phyloP scores from a whole-genome alignment of 2,797 vertebrate genomes.

The Sternarchorhynchus goeldii region DNA sequence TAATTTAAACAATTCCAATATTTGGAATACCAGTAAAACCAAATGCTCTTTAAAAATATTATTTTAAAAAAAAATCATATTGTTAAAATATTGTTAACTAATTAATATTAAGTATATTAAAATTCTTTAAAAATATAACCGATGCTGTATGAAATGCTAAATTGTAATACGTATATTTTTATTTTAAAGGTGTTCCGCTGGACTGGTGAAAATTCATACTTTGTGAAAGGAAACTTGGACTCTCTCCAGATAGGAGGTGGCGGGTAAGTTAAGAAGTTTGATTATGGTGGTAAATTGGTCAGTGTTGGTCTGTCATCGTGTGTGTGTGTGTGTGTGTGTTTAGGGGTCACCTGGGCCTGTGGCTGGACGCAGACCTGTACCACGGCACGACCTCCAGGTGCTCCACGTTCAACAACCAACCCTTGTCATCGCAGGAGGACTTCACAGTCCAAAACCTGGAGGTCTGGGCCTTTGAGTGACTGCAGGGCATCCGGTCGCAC shows the following conservation, averaged over 20 bases:
- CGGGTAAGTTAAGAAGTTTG: constrained; percentile 77
- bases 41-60: no score
- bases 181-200: constrained; percentile 87
- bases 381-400: constrained; percentile 92
- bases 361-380: constrained; percentile 94
- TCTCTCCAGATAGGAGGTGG: constrained; percentile 97
- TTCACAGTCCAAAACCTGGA: constrained; percentile 96
- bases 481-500: neutral
- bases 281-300: neutral
- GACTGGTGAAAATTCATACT: constrained; percentile 98
- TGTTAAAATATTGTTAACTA: no score
- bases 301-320: neutral
- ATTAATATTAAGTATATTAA: no score
- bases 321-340: neutral
- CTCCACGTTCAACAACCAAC: constrained; percentile 95
- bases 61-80: no score
- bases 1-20: no score
- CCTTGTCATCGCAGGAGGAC: constrained; percentile 90
- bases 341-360: constrained; percentile 92
- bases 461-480: constrained; percentile 86
- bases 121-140: no score
- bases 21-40: no score
- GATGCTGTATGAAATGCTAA: neutral
- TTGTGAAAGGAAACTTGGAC: constrained; percentile 93
- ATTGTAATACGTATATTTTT: neutral